Evolutionary conservation across 1,140 invertebrate species (phyloP).

Genomic region (Pachyrhynchus sulphureomaculatus): DNA sequence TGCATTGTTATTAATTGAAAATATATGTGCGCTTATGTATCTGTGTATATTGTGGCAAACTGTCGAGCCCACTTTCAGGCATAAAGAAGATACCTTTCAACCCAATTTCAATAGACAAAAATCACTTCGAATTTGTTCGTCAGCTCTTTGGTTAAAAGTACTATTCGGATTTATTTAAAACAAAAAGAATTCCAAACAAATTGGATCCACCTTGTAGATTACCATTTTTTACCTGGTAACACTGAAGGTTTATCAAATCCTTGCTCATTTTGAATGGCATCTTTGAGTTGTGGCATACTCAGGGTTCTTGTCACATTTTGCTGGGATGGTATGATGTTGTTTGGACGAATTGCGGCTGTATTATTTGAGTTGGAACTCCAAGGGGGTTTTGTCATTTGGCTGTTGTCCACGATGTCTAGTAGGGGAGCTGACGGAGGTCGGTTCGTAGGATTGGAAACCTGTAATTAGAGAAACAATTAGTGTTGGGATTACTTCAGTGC

Average conservation of each 20-base stretch:
- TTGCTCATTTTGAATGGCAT: slow-evolving; percentile 13
- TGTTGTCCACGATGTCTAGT: slow-evolving; percentile 67
- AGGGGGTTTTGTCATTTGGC: slow-evolving; percentile 52
- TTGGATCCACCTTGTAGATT: too few species aligned
- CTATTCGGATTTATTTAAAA: too few species aligned
- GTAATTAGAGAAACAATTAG: not conserved
- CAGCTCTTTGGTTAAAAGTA: too few species aligned
- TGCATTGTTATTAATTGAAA: too few species aligned
- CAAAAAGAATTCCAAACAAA: too few species aligned
- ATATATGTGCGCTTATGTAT: too few species aligned
- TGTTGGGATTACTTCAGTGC: not conserved
- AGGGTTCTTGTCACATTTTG: slow-evolving; percentile 62
- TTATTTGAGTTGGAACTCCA: slow-evolving; percentile 51
- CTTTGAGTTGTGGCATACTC: slow-evolving; percentile 73
- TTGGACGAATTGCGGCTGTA: slow-evolving; percentile 60
- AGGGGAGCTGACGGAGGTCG: slow-evolving; percentile 76
- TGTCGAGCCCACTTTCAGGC: too few species aligned
- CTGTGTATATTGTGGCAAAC: too few species aligned
- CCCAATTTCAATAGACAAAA: too few species aligned
- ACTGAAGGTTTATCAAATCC: slow-evolving; percentile 12
- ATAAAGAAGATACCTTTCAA: too few species aligned
- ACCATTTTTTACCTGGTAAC: slow-evolving; percentile 16
- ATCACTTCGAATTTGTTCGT: too few species aligned
- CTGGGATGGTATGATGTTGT: slow-evolving; percentile 58
- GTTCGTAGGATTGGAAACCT: slow-evolving; percentile 17